phyloP scores from a whole-genome alignment of 2,113 vertebrate genomes.

The Plecotus auritus region DNA sequence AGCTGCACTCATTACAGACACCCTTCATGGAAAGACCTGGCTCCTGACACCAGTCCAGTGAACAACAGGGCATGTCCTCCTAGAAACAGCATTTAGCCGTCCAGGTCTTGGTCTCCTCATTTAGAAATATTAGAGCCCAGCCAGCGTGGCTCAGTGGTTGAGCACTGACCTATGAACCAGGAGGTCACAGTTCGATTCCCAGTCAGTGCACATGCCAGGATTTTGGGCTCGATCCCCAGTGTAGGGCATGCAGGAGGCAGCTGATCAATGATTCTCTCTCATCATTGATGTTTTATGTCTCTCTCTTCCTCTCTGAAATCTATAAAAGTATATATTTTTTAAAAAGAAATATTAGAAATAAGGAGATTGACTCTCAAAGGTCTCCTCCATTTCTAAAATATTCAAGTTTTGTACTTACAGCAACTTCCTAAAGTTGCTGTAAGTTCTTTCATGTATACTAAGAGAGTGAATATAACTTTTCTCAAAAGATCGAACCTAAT shows the following conservation, averaged over 20 bases:
- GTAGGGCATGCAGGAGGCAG: no score
- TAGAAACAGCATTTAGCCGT: neutral
- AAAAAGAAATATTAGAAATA: neutral
- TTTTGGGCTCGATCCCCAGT: no score
- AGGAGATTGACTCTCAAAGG: neutral
- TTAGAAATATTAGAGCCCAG: neutral
- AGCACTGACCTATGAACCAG: no score
- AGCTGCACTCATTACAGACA: neutral
- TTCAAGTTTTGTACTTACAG: neutral
- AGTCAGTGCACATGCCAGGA: no score
- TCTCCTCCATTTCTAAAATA: neutral
- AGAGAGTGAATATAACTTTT: neutral
- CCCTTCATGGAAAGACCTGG: neutral
- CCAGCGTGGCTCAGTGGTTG: no score
- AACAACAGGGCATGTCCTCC: fast-evolving
- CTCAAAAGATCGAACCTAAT: constrained; percentile 43
- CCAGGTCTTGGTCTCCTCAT: neutral
- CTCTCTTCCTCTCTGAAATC: no score
- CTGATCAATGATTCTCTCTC: no score
- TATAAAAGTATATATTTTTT: no score
- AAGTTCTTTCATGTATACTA: constrained; percentile 2
- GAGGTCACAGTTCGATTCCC: no score
- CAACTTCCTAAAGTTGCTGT: neutral
- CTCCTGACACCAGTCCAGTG: neutral
- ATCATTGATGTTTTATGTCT: no score